A percentile compares a stretch with the other conserved stretches of the same genome.
Conservation (phyloP, 2,888 invertebrate species). For the Anoplius nigerrimus region DNA sequence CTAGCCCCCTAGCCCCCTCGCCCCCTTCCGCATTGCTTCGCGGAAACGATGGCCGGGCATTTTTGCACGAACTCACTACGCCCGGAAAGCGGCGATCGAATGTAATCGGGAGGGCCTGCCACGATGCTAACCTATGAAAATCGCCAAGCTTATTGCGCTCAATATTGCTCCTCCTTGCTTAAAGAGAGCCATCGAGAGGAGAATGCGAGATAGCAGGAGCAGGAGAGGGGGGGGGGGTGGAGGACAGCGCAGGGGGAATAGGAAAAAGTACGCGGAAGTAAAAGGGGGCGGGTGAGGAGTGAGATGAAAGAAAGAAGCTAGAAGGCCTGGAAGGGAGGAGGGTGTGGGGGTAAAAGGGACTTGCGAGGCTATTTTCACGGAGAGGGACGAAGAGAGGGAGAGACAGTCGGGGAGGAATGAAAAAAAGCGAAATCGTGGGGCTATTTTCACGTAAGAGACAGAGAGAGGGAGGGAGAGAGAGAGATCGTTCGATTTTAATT, state of each 20-base stretch:
- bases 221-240: neutral
- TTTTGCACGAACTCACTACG: constrained; percentile 13
- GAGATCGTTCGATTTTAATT: constrained; percentile 43
- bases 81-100: constrained; percentile 34
- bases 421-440: constrained; percentile 8
- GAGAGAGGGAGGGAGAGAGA: too few species aligned
- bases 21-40: constrained; percentile 8
- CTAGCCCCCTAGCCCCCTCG: too few species aligned
- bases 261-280: neutral
- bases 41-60: neutral
- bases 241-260: neutral
- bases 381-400: too few species aligned
- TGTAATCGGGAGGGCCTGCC: constrained; percentile 14
- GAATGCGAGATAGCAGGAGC: neutral
- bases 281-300: neutral
- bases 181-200: neutral
- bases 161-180: constrained; percentile 15
- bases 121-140: constrained; percentile 41
- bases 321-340: too few species aligned
- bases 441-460: constrained; percentile 25
- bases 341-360: too few species aligned
- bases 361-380: too few species aligned
- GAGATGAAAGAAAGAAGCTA: neutral
- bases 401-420: neutral
- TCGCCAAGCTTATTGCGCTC: constrained; percentile 36